Base-by-base conservation (phyloP, 30 jellyfish, hydroid and myxozoan species). In the Hydractinia symbiolongicarpus region DNA sequence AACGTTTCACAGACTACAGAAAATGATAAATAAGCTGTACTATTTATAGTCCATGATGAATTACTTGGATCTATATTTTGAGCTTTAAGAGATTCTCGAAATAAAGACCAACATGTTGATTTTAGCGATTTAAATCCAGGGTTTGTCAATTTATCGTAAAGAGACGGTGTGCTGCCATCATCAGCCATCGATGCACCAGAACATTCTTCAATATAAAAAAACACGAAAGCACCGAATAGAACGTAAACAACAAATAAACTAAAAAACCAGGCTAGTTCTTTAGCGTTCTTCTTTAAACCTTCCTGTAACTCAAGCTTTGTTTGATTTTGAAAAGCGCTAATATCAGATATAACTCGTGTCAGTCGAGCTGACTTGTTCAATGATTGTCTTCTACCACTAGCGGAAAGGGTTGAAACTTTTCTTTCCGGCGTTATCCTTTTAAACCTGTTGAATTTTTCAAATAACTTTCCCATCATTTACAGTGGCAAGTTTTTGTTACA, bases 151-250 rank as follows among this genome's bases (percentile, higher is more conserved):
- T 71, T 50, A 71, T 71, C 50, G 60, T 58, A 30, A 49, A 71
- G 55, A 6, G 55, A 50, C 67, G 80, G 80, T 15, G 60, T 19
- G 5, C 60, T 19, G n/a, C 60, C 60, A 19, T 71, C 80, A 71
- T 50, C 80, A 7, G 67, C 80, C 13, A 5, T 11, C 7, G 60
- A 9, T 4, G 60, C 9, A 50, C 50, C 80, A 7, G 80, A 71
- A 19, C 80, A 71, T 53, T 71, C 80, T 58, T 71, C 80, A 30
- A 71, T 58, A 71, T 71, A 71, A 58, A 71, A 71, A 71, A 71
- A 71, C 9, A 71, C 13, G 60, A 71, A 50, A 8, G 17, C 40
- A 19, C 80, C 80, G n/a, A 71, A 71, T 20, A 30, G 15, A 20
- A 50, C 80, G 50, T 71, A 71, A 8, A 71, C 9, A 3, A 71